A percentile compares a stretch with the other conserved stretches of the same genome.
Evolutionary conservation across 2,888 invertebrate species (phyloP).

Genomic region (Drosophila neutralis): DNA sequence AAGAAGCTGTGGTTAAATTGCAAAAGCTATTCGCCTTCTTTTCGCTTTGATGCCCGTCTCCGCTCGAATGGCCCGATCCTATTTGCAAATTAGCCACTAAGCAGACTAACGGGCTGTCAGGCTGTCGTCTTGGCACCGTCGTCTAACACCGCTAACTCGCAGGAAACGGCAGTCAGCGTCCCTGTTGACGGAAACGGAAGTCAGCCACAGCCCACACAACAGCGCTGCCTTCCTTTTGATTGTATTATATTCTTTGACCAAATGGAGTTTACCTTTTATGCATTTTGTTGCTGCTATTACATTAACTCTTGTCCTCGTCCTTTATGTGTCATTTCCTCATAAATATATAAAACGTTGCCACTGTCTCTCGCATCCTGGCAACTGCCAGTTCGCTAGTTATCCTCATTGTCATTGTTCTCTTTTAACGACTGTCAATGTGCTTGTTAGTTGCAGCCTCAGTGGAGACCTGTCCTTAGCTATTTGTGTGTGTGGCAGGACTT

Average conservation of each 20-base stretch:
- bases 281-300: conserved; percentile 21
- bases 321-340: conserved; percentile 27
- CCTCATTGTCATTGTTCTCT: conserved; percentile 33
- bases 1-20: conserved; percentile 48
- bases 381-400: conserved; percentile 11
- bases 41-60: background rate
- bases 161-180: conserved; percentile 57
- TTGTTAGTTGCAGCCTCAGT: conserved; percentile 35
- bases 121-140: conserved; percentile 7
- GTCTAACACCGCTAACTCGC: conserved; percentile 13
- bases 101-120: conserved; percentile 54
- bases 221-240: conserved; percentile 8
- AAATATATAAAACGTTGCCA: conserved; percentile 45
- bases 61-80: conserved; percentile 36
- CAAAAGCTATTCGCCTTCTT: conserved; percentile 21
- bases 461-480: background rate
- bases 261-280: conserved; percentile 37
- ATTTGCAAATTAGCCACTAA: conserved; percentile 70
- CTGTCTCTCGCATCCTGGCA: conserved; percentile 22
- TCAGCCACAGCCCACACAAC: conserved; percentile 26
- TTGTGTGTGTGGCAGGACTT: conserved; percentile 25
- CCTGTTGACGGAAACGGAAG: conserved; percentile 71
- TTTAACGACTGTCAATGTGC: conserved; percentile 52
- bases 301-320: conserved; percentile 15
- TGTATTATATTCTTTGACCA: conserved; percentile 15